phyloP scores from a whole-genome alignment of 2,888 invertebrate species.

The Ophion costatus region DNA sequence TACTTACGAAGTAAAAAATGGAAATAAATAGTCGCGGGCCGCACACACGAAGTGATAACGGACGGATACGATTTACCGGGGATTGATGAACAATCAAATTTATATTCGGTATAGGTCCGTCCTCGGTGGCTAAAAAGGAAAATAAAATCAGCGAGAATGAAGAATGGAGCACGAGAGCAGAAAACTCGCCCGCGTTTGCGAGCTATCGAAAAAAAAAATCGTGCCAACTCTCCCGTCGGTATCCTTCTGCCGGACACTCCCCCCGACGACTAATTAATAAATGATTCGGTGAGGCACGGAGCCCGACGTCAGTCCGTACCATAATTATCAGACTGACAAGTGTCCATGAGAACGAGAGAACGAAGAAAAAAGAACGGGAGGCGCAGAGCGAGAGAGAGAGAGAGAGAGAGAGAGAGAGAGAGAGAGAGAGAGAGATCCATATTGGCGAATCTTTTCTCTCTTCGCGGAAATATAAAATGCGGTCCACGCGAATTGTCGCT shows the following conservation, averaged over 20 bases:
- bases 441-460: slow-evolving; percentile 24
- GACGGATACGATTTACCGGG: slow-evolving; percentile 46
- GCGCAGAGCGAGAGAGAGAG: neutral
- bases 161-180: slow-evolving; percentile 5
- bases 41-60: neutral
- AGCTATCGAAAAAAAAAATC: slow-evolving; percentile 30
- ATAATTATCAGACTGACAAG: slow-evolving; percentile 64
- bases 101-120: slow-evolving; percentile 34
- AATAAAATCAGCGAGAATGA: neutral
- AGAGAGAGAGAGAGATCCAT: neutral
- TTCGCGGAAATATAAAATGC: slow-evolving; percentile 62
- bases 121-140: slow-evolving; percentile 13
- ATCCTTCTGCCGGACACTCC: slow-evolving; percentile 37
- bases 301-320: slow-evolving; percentile 59
- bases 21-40: too few species aligned
- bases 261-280: slow-evolving; percentile 67
- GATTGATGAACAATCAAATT: neutral
- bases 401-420: neutral
- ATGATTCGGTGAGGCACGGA: slow-evolving; percentile 52
- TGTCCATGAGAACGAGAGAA: slow-evolving; percentile 41
- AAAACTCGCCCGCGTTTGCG: neutral
- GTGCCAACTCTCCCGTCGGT: slow-evolving; percentile 24
- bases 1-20: too few species aligned
- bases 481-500: slow-evolving; percentile 23
- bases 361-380: slow-evolving; percentile 16